These are phyloP conservation scores for Grammomys surdaster DNA, from an alignment of 2,113 vertebrate genomes.

Conservation along the genomic window DNA sequence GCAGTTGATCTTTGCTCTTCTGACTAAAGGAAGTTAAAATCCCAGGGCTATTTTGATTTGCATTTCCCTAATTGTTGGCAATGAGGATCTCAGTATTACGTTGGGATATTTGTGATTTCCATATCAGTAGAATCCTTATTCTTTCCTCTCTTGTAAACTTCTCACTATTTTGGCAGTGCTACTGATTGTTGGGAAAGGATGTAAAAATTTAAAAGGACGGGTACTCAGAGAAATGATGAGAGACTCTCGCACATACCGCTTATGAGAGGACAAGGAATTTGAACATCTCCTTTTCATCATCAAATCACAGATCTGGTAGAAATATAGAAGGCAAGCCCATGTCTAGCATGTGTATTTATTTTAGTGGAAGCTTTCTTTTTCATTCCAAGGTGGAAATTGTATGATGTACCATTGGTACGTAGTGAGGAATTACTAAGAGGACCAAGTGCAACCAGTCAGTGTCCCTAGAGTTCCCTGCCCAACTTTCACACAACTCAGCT, in stretches of 20 bases:
- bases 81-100: background rate
- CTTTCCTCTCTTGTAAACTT: background rate
- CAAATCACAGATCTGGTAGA: background rate
- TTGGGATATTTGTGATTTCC: background rate
- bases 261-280: background rate
- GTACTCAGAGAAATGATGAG: background rate
- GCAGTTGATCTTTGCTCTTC: background rate
- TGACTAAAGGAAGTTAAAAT: background rate
- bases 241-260: background rate
- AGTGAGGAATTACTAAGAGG: background rate
- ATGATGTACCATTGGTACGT: fast-evolving
- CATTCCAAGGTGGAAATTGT: background rate
- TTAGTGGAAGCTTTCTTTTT: background rate
- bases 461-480: too few relatives aligned
- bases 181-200: background rate
- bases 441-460: too few relatives aligned
- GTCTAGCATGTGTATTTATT: background rate
- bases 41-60: too few relatives aligned
- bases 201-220: background rate
- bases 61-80: too few relatives aligned
- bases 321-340: background rate
- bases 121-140: background rate
- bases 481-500: too few relatives aligned
- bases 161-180: background rate
- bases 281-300: background rate